These are phyloP conservation scores for Ailurus styani DNA, from an alignment of 2,113 vertebrate genomes.

Conservation along the genomic window DNA sequence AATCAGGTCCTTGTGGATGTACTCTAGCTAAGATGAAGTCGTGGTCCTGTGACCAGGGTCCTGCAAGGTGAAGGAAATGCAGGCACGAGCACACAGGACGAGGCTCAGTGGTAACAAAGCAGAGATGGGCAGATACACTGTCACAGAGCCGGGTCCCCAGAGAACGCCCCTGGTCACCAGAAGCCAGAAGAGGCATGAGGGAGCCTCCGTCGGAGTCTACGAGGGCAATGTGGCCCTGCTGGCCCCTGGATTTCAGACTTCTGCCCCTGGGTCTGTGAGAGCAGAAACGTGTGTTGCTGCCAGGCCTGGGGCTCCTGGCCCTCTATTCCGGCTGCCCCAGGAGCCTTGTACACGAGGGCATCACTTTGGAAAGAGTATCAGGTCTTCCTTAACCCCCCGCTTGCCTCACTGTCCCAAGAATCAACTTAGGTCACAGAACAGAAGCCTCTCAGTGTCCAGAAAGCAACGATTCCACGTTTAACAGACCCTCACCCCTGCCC, in stretches of 20 bases:
- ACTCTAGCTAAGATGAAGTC: background rate
- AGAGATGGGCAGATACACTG: rapidly evolving
- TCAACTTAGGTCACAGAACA: background rate
- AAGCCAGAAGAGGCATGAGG: rapidly evolving
- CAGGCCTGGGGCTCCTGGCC: rapidly evolving
- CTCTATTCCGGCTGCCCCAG: background rate
- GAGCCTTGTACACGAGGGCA: rapidly evolving
- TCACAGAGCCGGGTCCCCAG: rapidly evolving
- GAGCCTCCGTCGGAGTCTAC: rapidly evolving
- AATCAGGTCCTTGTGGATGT: background rate
- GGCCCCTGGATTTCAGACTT: background rate
- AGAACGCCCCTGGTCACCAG: rapidly evolving
- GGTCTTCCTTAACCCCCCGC: background rate
- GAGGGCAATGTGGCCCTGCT: background rate
- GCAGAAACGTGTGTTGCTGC: rapidly evolving
- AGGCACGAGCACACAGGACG: rapidly evolving
- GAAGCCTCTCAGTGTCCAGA: rapidly evolving
- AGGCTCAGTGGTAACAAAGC: rapidly evolving
- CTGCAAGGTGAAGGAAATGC: background rate
- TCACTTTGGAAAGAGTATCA: rapidly evolving
- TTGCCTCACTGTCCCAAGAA: too few relatives aligned
- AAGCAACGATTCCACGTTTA: rapidly evolving
- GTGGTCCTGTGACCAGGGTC: background rate
- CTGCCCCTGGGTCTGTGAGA: background rate
- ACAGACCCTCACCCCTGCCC: rapidly evolving